A percentile compares a stretch with the other conserved stretches of the same genome.
Evolutionary conservation across 2,113 vertebrate species (phyloP).

Genomic region (Corvus hawaiiensis): DNA sequence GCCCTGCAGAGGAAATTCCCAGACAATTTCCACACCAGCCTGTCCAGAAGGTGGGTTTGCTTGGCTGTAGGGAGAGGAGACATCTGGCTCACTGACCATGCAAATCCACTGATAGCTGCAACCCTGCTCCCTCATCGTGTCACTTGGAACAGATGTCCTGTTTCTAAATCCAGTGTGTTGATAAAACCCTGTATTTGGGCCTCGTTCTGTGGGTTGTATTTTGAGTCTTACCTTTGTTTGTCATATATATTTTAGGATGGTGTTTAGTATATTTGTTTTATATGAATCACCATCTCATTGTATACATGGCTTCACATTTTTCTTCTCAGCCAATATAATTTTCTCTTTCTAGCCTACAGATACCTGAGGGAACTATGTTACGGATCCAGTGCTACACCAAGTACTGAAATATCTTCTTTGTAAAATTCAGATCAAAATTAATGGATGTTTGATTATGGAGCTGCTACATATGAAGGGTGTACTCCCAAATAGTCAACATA

Average conservation of each 20-base stretch:
- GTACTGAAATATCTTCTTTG: not conserved
- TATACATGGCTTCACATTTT: not conserved
- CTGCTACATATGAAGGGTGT: not conserved
- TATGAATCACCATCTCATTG: not conserved
- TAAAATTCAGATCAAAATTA: not conserved
- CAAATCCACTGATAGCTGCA: not conserved
- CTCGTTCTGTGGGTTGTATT: not conserved
- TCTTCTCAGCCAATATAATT: not conserved
- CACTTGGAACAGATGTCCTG: not conserved
- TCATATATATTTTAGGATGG: not conserved
- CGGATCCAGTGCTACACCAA: not conserved
- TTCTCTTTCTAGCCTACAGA: not conserved
- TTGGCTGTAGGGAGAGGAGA: fast-evolving
- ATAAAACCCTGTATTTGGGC: not conserved
- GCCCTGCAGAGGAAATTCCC: not conserved
- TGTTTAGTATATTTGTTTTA: not conserved
- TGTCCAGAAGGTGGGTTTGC: not conserved
- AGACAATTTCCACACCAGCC: not conserved
- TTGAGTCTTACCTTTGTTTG: not conserved
- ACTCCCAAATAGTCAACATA: not conserved
- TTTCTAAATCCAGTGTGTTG: not conserved
- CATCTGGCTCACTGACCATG: not conserved
- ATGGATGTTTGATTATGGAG: not conserved
- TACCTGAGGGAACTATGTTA: not conserved
- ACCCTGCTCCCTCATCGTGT: not conserved